Evolutionary conservation across 2,113 vertebrate genomes (phyloP).

Genomic region (Tautogolabrus adspersus): DNA sequence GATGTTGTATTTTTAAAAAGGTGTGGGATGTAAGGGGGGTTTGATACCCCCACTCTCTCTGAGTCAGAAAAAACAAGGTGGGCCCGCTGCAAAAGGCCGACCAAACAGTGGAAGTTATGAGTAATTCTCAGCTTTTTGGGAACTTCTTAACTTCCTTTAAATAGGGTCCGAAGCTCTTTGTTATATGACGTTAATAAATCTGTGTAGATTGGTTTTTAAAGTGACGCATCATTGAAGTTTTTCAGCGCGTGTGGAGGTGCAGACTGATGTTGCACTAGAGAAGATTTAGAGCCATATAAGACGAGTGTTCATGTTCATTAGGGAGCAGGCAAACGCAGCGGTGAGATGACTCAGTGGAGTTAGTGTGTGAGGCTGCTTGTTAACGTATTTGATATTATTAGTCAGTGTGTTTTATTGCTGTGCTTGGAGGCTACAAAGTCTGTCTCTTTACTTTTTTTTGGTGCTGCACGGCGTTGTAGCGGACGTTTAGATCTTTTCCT

Average conservation of each 20-base stretch:
- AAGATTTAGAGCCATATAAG: no score
- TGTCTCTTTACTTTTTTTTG: background rate
- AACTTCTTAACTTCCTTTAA: conserved; percentile 17
- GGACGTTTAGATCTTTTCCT: conserved; percentile 7
- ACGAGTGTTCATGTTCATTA: background rate
- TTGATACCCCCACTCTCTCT: conserved; percentile 53
- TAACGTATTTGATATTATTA: conserved; percentile 43
- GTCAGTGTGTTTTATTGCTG: conserved; percentile 42
- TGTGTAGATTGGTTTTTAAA: no score
- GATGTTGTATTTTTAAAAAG: conserved; percentile 6
- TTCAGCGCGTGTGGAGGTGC: no score
- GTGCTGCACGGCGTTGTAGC: background rate
- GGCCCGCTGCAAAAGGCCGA: conserved; percentile 23
- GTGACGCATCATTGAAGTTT: no score
- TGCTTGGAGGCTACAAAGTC: conserved; percentile 19
- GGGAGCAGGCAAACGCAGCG: background rate
- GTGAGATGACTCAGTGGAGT: conserved; percentile 29
- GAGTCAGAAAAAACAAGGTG: conserved; percentile 73
- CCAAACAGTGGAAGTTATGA: conserved; percentile 56
- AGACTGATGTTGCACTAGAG: no score
- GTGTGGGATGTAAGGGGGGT: conserved; percentile 33
- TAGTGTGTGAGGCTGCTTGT: conserved; percentile 6
- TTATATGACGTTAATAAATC: background rate
- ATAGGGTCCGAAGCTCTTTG: background rate
- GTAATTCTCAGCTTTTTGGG: conserved; percentile 5